Evolutionary conservation across 2,797 vertebrate genomes (phyloP).

Genomic region (Sardinella longiceps): DNA sequence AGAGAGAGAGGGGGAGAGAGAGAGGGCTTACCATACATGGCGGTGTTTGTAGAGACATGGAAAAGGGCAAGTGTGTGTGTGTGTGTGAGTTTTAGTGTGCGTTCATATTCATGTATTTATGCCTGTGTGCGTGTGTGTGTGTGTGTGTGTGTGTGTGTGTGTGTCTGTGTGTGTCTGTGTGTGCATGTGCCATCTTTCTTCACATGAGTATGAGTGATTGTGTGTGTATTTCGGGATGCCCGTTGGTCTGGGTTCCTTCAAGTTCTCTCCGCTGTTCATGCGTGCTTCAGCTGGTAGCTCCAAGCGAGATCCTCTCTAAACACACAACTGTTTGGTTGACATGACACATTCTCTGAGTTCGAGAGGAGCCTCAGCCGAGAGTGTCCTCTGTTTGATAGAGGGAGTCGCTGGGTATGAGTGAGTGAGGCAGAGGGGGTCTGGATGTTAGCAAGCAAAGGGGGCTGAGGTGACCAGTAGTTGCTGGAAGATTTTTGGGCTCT

Average conservation of each 20-base stretch:
- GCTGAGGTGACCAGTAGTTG: slow-evolving; percentile 49
- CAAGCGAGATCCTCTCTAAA: not conserved
- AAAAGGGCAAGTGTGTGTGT: slow-evolving; percentile 51
- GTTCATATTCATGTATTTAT: no score
- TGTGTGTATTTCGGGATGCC: slow-evolving; percentile 24
- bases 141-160: slow-evolving; percentile 8
- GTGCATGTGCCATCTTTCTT: slow-evolving; percentile 23
- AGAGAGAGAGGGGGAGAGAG: slow-evolving; percentile 34
- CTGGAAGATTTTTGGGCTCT: slow-evolving; percentile 55
- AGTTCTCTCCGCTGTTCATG: not conserved
- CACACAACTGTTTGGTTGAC: not conserved
- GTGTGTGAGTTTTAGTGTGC: slow-evolving; percentile 23
- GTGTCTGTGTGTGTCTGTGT: slow-evolving; percentile 28
- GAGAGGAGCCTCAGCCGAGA: not conserved
- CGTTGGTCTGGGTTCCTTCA: not conserved
- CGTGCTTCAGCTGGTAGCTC: not conserved
- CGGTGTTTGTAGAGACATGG: slow-evolving; percentile 53
- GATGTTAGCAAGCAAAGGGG: slow-evolving; percentile 27
- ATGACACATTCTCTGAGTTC: not conserved
- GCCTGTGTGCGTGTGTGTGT: slow-evolving; percentile 8
- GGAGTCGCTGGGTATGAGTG: not conserved
- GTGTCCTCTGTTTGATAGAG: not conserved
- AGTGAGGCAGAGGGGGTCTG: slow-evolving; percentile 14
- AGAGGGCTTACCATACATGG: slow-evolving; percentile 56
- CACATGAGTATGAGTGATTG: slow-evolving; percentile 20